These are phyloP conservation scores for Aspiorhynchus laticeps DNA, from an alignment of 2,113 vertebrate species.

Conservation along the genomic window DNA sequence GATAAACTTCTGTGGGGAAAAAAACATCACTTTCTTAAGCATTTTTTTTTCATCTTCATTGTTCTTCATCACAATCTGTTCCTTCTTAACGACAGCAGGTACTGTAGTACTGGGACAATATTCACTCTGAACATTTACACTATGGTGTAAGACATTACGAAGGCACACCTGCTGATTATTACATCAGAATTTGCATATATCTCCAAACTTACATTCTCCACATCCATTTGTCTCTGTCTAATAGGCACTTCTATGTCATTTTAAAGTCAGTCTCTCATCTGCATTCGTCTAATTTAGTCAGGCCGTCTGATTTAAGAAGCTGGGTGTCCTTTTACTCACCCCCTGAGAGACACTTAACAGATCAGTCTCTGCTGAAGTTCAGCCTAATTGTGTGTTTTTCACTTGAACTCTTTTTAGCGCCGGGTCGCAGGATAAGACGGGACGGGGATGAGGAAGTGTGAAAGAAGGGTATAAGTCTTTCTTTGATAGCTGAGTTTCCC, in stretches of 20 bases:
- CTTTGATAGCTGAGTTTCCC: constrained; percentile 60
- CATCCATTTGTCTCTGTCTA: constrained; percentile 19
- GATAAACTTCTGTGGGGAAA: constrained; percentile 37
- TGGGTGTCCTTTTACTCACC: constrained; percentile 47
- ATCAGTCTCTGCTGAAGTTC: constrained; percentile 49
- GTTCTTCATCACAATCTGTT: constrained; percentile 51
- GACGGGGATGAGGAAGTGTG: constrained; percentile 9
- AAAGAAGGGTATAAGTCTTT: constrained; percentile 52
- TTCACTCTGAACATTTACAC: constrained; percentile 43
- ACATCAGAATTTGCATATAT: neutral
- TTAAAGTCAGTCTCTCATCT: neutral
- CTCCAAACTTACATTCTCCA: neutral
- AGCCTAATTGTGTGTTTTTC: constrained; percentile 57
- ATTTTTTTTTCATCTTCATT: constrained; percentile 43
- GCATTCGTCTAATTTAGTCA: constrained; percentile 25
- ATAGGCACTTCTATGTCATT: constrained; percentile 8
- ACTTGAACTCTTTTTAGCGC: constrained; percentile 50
- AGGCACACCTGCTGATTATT: constrained; percentile 27
- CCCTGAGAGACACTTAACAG: constrained; percentile 40
- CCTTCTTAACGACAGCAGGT: constrained; percentile 41
- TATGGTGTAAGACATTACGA: neutral
- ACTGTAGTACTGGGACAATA: constrained; percentile 14
- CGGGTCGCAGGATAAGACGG: constrained; percentile 37
- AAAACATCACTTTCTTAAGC: constrained; percentile 38
- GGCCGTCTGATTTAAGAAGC: neutral